phyloP scores from a whole-genome alignment of 2,888 invertebrate genomes.

The Lottia scabra region DNA sequence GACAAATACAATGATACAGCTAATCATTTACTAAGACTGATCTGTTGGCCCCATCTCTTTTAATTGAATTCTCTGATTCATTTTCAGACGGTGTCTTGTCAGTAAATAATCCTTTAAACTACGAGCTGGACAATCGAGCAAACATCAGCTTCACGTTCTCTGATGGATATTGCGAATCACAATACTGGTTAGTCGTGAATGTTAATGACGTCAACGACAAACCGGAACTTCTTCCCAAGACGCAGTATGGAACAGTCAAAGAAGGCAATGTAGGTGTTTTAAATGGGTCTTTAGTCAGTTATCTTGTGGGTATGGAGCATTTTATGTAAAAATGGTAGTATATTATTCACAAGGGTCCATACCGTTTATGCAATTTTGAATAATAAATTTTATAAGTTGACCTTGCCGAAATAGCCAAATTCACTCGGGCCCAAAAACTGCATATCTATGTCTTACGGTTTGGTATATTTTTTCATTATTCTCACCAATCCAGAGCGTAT shows the following conservation, averaged over 20 bases:
- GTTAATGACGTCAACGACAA: not conserved
- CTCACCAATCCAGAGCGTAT: not conserved
- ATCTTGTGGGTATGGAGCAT: no score
- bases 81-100: not conserved
- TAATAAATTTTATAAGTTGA: no score
- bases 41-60: no score
- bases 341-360: no score
- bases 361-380: no score
- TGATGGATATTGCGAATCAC: not conserved
- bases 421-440: no score
- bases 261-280: not conserved
- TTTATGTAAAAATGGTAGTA: no score
- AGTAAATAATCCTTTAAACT: not conserved
- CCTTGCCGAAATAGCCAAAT: no score
- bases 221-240: not conserved
- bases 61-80: not conserved
- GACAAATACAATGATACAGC: no score
- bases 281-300: no score
- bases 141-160: not conserved
- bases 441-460: no score
- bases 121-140: not conserved
- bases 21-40: no score
- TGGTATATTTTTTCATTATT: not conserved
- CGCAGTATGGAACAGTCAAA: not conserved
- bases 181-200: conserved; percentile 3